Evolutionary conservation across 2,113 vertebrate species (phyloP), one percentile per base, ranked within the genome.

Genomic region (Rutilus rutilus): DNA sequence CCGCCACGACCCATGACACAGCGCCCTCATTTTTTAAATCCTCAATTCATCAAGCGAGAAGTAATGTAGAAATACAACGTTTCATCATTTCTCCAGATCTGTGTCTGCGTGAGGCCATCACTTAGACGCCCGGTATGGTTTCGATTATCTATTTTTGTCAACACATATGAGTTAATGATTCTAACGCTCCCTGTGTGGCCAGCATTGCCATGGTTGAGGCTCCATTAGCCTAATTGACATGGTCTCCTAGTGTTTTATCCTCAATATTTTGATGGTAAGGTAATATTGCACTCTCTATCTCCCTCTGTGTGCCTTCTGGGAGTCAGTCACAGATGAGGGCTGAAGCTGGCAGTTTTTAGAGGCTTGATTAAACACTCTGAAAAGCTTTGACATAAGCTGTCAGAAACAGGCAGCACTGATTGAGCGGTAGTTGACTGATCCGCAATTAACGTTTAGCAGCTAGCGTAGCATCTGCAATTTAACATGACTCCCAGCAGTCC

Each of bases 251-350:
- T 83, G 64, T 57, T 81, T 73, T 42, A 59, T 21, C 71, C 65
- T 25, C 71, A 78, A 69, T 59, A 87, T 79, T 78, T 87, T 93
- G 88, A 92, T 89, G 86, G 89, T 89, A 84, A 91, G 23, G 67
- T 84, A 71, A 86, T 75, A 71, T 65, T 6, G 9, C 1, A 7
- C 14, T 1, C 30, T 78, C 30, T 42, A 10, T 15, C 67, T 36
- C 19, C 15, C 65, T 87, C 17, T 80, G 59, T 5, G 6, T 42
- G 54, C 27, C 83, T 78, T 73, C 64, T n/a, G 19, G 62, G 52
- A 73, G 17, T 80, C 19, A 47, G 7, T 36, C 77, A 42, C 75
- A 83, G 87, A 78, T 86, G 39, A 85, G 30, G 27, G 62, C 78
- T 76, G 23, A 83, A 30, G 64, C 64, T 69, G 74, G 81, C 30